Evolutionary conservation across 2,113 vertebrate species (phyloP).

Genomic region (Lamprologus lemairii): DNA sequence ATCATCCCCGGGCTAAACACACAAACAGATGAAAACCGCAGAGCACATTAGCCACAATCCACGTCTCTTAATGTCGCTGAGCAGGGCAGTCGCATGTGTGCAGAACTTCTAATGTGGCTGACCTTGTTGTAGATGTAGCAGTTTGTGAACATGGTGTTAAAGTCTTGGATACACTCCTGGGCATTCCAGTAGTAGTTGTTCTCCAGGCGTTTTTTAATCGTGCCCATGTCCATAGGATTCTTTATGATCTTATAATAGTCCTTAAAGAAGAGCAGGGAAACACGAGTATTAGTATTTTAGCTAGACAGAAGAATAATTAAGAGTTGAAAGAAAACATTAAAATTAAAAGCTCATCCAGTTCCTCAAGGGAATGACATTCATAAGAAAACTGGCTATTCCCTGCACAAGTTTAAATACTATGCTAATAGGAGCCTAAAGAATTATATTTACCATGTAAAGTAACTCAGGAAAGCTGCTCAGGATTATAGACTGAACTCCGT

Average conservation of each 20-base stretch:
- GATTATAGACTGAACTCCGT: neutral
- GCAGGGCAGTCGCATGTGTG: too few relatives aligned
- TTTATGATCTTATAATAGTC: conserved; percentile 97
- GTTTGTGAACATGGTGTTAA: conserved; percentile 98
- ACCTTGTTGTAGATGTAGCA: conserved; percentile 99
- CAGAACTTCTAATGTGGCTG: neutral
- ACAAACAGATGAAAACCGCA: neutral
- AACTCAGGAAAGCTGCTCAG: neutral
- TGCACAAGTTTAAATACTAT: neutral
- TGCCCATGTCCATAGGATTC: conserved; percentile 93
- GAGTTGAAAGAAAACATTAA: neutral
- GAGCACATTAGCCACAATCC: neutral
- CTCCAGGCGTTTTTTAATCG: conserved; percentile 89
- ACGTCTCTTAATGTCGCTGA: neutral
- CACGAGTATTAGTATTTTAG: neutral
- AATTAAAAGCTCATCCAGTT: neutral
- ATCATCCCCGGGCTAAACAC: conserved; percentile 82
- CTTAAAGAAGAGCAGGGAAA: conserved; percentile 49
- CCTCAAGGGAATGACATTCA: neutral
- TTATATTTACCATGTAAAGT: neutral
- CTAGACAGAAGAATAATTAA: neutral
- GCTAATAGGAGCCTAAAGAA: neutral
- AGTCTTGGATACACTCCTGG: conserved; percentile 96
- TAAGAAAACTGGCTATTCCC: neutral
- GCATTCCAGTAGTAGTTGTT: conserved; percentile 93